Evolutionary conservation across 1,140 invertebrate genomes (phyloP).

Genomic region (Leptinotarsa undecemlineata): DNA sequence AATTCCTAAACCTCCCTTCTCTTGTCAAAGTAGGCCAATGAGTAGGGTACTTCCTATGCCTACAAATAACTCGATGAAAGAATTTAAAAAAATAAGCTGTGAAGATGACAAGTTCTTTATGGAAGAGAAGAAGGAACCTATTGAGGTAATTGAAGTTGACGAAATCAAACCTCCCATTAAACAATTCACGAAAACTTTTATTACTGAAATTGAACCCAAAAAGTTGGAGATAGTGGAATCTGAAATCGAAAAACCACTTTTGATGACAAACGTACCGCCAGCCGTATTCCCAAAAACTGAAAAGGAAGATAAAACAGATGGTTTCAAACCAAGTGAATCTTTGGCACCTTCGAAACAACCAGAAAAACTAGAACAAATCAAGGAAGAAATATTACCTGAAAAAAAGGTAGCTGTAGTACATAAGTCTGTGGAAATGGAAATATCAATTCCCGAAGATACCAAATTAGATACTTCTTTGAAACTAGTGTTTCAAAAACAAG

Average conservation of each 20-base stretch:
- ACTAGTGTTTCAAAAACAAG: conserved; percentile 59
- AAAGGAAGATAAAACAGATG: conserved; percentile 3
- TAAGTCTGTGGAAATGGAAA: conserved; percentile 19
- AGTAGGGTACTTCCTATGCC: conserved; percentile 75
- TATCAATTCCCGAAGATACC: conserved; percentile 18
- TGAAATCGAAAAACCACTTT: conserved; percentile 31
- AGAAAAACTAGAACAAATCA: conserved; percentile 21
- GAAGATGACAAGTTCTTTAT: conserved; percentile 55
- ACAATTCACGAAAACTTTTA: conserved; percentile 32
- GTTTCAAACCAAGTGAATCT: conserved; percentile 5
- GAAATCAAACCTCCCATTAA: conserved; percentile 42
- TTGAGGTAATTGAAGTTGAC: conserved; percentile 58
- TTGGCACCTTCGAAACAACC: neutral
- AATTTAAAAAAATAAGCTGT: conserved; percentile 40
- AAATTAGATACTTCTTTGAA: conserved; percentile 55
- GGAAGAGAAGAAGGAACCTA: conserved; percentile 60
- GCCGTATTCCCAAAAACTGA: neutral
- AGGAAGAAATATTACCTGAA: conserved; percentile 14
- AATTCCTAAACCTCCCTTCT: conserved; percentile 58
- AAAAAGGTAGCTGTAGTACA: conserved; percentile 13
- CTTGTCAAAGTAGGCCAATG: conserved; percentile 64
- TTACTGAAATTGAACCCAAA: conserved; percentile 30
- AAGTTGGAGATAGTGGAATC: conserved; percentile 38
- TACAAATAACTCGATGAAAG: conserved; percentile 54
- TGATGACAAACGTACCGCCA: neutral